Base-by-base conservation (phyloP, 2,888 invertebrate species). In the Phalera bucephala region DNA sequence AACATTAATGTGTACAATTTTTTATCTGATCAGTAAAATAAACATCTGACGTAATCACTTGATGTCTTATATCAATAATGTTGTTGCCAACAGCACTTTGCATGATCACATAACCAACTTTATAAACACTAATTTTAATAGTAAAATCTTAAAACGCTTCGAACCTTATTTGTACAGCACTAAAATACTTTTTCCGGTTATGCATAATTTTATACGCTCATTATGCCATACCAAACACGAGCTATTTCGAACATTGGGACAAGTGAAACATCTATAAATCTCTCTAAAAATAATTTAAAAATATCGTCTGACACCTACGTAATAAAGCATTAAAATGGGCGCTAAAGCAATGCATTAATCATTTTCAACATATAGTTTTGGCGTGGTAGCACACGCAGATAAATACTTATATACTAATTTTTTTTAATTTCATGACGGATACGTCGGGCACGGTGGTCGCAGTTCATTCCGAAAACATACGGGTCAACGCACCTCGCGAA, bases 381-480 rank as follows among this genome's bases (percentile, higher is more conserved):
- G 33, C 45, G 42, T 46, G 53, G 52, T 49, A 52, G 53, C 51
- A 53, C 64, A 57, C 59, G 62, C 55, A 61, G 65, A 78, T 71
- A 67, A 73, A 73, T 73, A 59, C 57, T 48, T n/a, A n/a, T n/a
- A 17, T 17, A 17, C 3, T 17, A 3, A 63, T 65, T 56, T 56
- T 67, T 52, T 62, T 52, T 61, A 56, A 65, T 64, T 70, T 61
- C 65, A 71, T 68, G 72, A 70, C 62, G 54, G 63, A 69, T 67
- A 56, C 50, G 53, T 46, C 54, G 58, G 52, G 3, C 45, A 63
- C 60, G 61, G 56, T 64, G 64, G 64, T 58, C 51, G 49, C 55
- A 53, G 54, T 64, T 69, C 79, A 77, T 80, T 81, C 80, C 82
- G 83, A 87, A 88, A 89, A 88, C 86, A 87, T 54, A 46, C 67